Conservation (phyloP, 2,888 invertebrate species). For the Lasioglossum figueresi region DNA sequence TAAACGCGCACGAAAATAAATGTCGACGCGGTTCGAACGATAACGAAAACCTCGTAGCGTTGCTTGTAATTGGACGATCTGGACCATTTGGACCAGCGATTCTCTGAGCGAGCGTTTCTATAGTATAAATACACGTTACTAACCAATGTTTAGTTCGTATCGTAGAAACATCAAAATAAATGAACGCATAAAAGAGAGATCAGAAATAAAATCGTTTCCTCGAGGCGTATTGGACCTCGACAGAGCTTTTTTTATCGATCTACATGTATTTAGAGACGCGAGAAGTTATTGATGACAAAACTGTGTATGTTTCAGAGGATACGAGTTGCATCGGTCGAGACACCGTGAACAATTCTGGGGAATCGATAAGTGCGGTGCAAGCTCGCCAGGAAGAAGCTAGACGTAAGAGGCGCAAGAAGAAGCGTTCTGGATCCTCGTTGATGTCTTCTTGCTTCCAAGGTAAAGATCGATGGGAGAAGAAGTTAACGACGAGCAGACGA, state of each 20-base stretch:
- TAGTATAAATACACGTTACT: too few relatives aligned
- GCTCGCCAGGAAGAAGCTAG: slow-evolving; percentile 94
- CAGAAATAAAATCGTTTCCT: too few relatives aligned
- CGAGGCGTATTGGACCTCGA: too few relatives aligned
- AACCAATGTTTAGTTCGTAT: too few relatives aligned
- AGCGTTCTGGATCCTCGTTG: slow-evolving; percentile 94
- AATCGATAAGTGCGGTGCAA: slow-evolving; percentile 82
- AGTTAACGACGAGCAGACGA: not conserved
- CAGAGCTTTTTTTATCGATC: too few relatives aligned
- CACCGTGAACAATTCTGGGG: slow-evolving; percentile 76
- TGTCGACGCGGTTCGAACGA: not conserved
- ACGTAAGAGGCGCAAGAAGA: slow-evolving; percentile 94
- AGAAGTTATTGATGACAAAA: not conserved
- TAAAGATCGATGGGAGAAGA: slow-evolving; percentile 76
- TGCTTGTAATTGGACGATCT: not conserved
- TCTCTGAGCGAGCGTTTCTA: not conserved
- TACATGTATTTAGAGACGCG: not conserved
- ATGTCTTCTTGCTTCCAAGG: slow-evolving; percentile 96
- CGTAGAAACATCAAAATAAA: too few relatives aligned
- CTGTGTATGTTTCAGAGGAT: slow-evolving; percentile 79
- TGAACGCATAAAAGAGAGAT: too few relatives aligned
- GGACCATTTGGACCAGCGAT: too few relatives aligned
- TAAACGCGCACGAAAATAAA: not conserved
- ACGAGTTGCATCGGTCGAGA: slow-evolving; percentile 75
- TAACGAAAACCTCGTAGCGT: not conserved